These are phyloP conservation scores for Myxocyprinus asiaticus DNA, from an alignment of 2,113 vertebrate species.

Conservation along the genomic window DNA sequence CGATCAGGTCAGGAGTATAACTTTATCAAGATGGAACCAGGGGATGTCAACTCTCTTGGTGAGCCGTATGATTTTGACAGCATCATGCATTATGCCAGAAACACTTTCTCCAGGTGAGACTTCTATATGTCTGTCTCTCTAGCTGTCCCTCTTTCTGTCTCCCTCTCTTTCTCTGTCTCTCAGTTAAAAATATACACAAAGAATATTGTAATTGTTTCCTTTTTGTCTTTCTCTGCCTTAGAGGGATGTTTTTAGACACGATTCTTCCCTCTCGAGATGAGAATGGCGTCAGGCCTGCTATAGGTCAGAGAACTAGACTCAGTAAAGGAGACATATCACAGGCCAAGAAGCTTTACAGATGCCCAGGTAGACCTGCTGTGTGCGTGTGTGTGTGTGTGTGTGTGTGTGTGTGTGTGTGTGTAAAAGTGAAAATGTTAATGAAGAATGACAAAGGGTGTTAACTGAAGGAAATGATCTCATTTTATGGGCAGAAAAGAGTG, in stretches of 20 bases:
- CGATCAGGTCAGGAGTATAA: conserved; percentile 95
- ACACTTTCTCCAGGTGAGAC: conserved; percentile 99
- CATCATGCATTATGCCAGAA: conserved; percentile 99
- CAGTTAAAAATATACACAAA: no score
- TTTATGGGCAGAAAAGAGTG: conserved; percentile 7
- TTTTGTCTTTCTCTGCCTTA: conserved; percentile 55
- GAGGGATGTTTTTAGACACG: conserved; percentile 98
- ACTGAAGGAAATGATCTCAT: conserved; percentile 35
- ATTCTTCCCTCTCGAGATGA: conserved; percentile 96
- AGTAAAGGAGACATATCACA: conserved; percentile 99
- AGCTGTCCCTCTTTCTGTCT: no score
- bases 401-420: background rate
- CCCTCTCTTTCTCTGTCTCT: no score
- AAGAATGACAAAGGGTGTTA: conserved; percentile 3
- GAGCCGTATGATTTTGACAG: conserved; percentile 98
- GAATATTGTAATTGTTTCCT: background rate
- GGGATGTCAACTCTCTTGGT: conserved; percentile 96
- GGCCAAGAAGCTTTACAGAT: conserved; percentile 99
- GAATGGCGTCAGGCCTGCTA: conserved; percentile 92
- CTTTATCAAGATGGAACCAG: conserved; percentile 99
- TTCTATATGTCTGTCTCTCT: conserved; percentile 6
- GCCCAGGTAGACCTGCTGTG: conserved; percentile 84
- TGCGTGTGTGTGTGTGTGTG: no score
- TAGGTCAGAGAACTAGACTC: conserved; percentile 92
- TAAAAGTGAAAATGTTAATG: conserved; percentile 14